These are phyloP conservation scores for Acipenser ruthenus DNA, from an alignment of 2,797 vertebrate genomes.

Conservation along the genomic window DNA sequence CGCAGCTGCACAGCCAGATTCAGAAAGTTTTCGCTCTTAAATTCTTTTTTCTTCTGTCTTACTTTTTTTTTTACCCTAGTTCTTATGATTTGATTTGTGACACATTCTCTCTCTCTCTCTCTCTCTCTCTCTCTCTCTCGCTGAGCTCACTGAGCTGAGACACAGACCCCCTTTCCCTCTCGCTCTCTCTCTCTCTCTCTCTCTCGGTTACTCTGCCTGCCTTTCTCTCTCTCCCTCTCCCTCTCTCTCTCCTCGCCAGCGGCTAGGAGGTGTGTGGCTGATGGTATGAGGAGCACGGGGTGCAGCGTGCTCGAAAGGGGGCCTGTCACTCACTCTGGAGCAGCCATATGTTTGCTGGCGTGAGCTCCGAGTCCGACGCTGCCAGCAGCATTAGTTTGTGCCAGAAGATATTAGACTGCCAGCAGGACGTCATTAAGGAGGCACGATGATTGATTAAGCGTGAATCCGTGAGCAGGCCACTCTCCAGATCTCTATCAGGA, in stretches of 20 bases:
- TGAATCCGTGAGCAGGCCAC: constrained; percentile 50
- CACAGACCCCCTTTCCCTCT: constrained; percentile 7
- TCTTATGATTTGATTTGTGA: neutral
- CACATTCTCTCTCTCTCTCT: neutral
- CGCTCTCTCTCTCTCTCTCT: constrained; percentile 10
- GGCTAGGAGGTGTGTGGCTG: constrained; percentile 13
- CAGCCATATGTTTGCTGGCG: constrained; percentile 70
- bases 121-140: constrained; percentile 4
- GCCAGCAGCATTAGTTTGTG: constrained; percentile 58
- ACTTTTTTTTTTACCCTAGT: neutral
- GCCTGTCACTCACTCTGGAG: constrained; percentile 65
- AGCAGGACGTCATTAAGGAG: constrained; percentile 67
- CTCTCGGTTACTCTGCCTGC: constrained; percentile 11
- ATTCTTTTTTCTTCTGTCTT: neutral
- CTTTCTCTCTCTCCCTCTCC: constrained; percentile 45
- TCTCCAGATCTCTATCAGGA: constrained; percentile 18
- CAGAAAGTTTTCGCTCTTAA: neutral
- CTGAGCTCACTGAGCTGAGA: too few relatives aligned
- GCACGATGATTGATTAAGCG: constrained; percentile 71
- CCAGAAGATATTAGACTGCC: constrained; percentile 72
- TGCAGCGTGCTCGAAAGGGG: constrained; percentile 50
- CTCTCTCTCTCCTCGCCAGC: constrained; percentile 14
- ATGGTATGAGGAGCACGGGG: constrained; percentile 28
- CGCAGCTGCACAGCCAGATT: neutral
- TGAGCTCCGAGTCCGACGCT: constrained; percentile 41